Conservation (phyloP, 53 echinoderm and acorn worm genomes). For the Patiria pectinifera region DNA sequence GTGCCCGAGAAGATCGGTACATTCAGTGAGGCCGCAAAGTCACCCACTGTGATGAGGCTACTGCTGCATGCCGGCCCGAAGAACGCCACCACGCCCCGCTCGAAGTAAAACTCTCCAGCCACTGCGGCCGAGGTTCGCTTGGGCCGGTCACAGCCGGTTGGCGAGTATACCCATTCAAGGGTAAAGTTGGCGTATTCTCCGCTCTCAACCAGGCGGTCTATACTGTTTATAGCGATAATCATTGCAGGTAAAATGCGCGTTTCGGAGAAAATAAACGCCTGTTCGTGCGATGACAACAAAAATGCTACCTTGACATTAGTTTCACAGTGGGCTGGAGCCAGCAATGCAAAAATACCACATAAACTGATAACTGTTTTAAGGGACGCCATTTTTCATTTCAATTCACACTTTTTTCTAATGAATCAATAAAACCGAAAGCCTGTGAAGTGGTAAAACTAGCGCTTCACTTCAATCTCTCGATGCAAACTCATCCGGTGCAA, state of each 20-base stretch:
- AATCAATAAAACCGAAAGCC: too few relatives aligned
- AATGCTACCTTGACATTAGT: not conserved
- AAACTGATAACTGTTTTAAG: too few relatives aligned
- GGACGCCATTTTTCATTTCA: too few relatives aligned
- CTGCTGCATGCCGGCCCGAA: constrained; percentile 86
- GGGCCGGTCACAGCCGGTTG: constrained; percentile 24
- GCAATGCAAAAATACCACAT: too few relatives aligned
- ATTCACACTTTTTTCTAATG: too few relatives aligned
- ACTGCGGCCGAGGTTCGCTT: not conserved
- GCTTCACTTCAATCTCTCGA: too few relatives aligned
- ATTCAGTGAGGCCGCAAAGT: constrained; percentile 75
- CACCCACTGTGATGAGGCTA: constrained; percentile 66
- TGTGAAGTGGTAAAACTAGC: too few relatives aligned
- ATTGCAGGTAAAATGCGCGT: constrained; percentile 62
- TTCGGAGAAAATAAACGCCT: not conserved
- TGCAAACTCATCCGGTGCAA: too few relatives aligned
- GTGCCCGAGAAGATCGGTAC: constrained; percentile 70
- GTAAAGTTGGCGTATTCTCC: constrained; percentile 77
- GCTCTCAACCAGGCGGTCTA: constrained; percentile 48
- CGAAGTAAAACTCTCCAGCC: constrained; percentile 31
- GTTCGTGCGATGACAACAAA: not conserved
- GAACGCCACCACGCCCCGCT: constrained; percentile 56
- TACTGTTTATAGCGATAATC: constrained; percentile 75
- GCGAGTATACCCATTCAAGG: constrained; percentile 15
- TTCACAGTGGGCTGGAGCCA: too few relatives aligned